These are phyloP conservation scores for Rhyacichthys aspro DNA, from an alignment of 2,797 vertebrate species.

Conservation along the genomic window DNA sequence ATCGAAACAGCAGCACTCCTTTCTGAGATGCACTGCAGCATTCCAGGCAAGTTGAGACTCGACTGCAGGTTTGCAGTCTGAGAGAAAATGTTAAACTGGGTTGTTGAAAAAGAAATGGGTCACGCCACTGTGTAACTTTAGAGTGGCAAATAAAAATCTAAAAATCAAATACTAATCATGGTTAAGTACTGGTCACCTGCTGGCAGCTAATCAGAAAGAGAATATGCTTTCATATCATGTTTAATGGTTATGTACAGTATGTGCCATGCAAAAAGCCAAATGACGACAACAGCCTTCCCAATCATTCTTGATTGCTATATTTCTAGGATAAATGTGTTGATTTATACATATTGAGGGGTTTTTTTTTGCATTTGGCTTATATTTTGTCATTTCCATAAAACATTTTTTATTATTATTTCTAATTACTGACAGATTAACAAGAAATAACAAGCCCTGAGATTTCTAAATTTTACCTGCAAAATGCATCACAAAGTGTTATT, in stretches of 20 bases:
- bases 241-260: slow-evolving; percentile 5
- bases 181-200: slow-evolving; percentile 19
- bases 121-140: slow-evolving; percentile 31
- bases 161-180: slow-evolving; percentile 12
- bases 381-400: slow-evolving; percentile 51
- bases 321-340: slow-evolving; percentile 8
- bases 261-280: background rate
- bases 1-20: slow-evolving; percentile 17
- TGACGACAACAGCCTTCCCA: background rate
- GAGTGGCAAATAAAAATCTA: background rate
- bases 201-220: slow-evolving; percentile 13
- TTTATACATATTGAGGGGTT: slow-evolving; percentile 31
- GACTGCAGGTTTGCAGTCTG: slow-evolving; percentile 34
- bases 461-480: slow-evolving; percentile 18
- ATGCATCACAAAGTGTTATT: slow-evolving; percentile 13
- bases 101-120: slow-evolving; percentile 48
- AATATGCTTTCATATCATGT: slow-evolving; percentile 2
- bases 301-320: background rate
- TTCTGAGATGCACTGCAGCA: slow-evolving; percentile 52
- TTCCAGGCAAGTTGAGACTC: slow-evolving; percentile 71
- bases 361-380: background rate
- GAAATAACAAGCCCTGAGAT: slow-evolving; percentile 24
- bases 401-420: slow-evolving; percentile 29
- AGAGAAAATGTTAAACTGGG: slow-evolving; percentile 59
- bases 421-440: slow-evolving; percentile 37